A percentile compares a stretch with the other conserved stretches of the same genome.
Conservation (phyloP, 2,797 vertebrate genomes). For the Spinus olivaceus region DNA sequence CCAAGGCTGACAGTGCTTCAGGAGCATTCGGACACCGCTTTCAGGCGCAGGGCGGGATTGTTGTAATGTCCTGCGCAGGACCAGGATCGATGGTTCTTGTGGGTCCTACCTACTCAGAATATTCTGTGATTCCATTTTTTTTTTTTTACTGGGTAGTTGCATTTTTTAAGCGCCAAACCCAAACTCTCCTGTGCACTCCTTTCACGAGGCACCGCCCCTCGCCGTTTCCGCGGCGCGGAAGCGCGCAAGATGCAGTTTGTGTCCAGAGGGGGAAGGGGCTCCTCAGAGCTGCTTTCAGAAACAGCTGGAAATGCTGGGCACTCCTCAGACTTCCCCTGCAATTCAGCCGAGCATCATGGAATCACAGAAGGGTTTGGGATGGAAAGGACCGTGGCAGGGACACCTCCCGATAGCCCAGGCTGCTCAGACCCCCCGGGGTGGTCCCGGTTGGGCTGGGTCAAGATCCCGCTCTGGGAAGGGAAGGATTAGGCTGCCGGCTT, state of each 20-base stretch:
- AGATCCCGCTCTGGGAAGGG: accelerated
- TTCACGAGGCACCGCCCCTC: accelerated
- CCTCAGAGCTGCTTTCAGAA: background rate
- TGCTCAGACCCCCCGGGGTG: background rate
- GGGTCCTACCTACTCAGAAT: background rate
- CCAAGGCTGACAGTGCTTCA: background rate
- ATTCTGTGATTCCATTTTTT: background rate
- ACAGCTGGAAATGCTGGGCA: background rate
- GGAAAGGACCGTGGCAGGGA: background rate
- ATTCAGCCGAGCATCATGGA: background rate
- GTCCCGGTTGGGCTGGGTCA: background rate
- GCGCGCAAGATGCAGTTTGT: accelerated
- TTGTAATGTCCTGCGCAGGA: no score
- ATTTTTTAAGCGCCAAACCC: background rate
- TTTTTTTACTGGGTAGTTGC: background rate
- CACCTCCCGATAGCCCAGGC: no score
- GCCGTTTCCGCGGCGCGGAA: accelerated
- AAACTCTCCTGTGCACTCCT: background rate
- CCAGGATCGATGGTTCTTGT: background rate
- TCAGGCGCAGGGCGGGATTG: background rate
- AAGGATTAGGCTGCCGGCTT: no score
- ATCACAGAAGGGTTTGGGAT: background rate
- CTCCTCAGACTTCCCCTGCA: background rate
- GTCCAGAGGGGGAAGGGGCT: accelerated
- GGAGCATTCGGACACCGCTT: background rate